A percentile compares a stretch with the other conserved stretches of the same genome.
These are phyloP conservation scores for Dicaeum eximium DNA, from an alignment of 2,113 vertebrate genomes.

Conservation along the genomic window DNA sequence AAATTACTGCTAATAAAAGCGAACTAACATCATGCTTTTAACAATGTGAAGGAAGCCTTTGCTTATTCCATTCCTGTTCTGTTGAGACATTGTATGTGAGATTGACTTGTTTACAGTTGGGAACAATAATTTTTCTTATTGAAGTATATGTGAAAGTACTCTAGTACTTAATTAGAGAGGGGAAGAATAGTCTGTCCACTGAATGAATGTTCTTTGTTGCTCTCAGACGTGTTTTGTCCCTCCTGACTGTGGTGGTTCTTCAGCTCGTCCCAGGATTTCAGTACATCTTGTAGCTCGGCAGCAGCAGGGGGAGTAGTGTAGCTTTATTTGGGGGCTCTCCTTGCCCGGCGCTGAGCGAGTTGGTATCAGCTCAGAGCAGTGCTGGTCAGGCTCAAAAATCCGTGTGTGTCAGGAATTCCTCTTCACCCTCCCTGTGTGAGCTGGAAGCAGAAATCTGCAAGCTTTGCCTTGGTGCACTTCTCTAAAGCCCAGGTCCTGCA, in stretches of 20 bases:
- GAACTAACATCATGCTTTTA: neutral
- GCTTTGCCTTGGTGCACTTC: neutral
- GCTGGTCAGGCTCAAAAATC: neutral
- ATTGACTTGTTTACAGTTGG: neutral
- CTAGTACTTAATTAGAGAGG: neutral
- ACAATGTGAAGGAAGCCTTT: neutral
- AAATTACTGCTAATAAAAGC: neutral
- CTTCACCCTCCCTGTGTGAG: neutral
- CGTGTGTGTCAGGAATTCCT: neutral
- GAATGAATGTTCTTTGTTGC: neutral
- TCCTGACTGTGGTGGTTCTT: neutral
- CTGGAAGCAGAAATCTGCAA: neutral
- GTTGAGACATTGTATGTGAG: neutral
- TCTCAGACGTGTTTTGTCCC: neutral
- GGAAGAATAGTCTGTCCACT: neutral
- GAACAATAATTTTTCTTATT: neutral
- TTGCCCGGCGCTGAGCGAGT: neutral
- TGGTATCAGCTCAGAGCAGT: neutral
- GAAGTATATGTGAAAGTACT: neutral
- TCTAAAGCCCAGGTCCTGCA: neutral
- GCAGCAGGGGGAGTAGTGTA: slow-evolving; percentile 65
- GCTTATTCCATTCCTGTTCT: neutral
- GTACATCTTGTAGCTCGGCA: neutral
- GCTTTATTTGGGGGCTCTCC: slow-evolving; percentile 16
- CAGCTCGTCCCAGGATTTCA: neutral